These are phyloP conservation scores for Brenthis daphne DNA, from an alignment of 2,888 invertebrate genomes.

Conservation along the genomic window DNA sequence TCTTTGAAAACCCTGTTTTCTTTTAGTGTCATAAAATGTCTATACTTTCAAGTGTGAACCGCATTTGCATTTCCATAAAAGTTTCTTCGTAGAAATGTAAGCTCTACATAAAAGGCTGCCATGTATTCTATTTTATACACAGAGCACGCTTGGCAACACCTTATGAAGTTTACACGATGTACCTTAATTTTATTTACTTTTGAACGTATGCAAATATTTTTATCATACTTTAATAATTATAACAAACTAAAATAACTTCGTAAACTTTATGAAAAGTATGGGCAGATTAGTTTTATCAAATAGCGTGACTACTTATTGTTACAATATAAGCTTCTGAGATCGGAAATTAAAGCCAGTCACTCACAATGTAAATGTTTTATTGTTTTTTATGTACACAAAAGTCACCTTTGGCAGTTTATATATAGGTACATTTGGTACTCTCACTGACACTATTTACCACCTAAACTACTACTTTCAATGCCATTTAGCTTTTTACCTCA, in stretches of 20 bases:
- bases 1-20: constrained; percentile 7
- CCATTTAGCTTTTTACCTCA: too few species aligned
- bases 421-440: too few species aligned
- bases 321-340: too few species aligned
- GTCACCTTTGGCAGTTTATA: too few species aligned
- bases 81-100: constrained; percentile 21
- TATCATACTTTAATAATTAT: not conserved
- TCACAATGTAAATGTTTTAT: too few species aligned
- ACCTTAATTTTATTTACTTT: constrained; percentile 14
- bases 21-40: constrained; percentile 1
- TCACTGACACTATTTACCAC: too few species aligned
- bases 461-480: too few species aligned
- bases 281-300: too few species aligned
- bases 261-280: not conserved
- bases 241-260: not conserved
- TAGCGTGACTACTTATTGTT: too few species aligned
- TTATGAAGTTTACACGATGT: constrained; percentile 11
- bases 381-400: too few species aligned
- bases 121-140: constrained; percentile 11
- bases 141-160: constrained; percentile 20
- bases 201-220: not conserved
- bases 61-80: constrained; percentile 25
- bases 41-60: constrained; percentile 25
- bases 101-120: constrained; percentile 18
- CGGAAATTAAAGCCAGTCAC: too few species aligned